A percentile compares a stretch with the other conserved stretches of the same genome.
Conservation (phyloP, 2,113 vertebrate genomes). For the Myrmecophaga tridactyla region DNA sequence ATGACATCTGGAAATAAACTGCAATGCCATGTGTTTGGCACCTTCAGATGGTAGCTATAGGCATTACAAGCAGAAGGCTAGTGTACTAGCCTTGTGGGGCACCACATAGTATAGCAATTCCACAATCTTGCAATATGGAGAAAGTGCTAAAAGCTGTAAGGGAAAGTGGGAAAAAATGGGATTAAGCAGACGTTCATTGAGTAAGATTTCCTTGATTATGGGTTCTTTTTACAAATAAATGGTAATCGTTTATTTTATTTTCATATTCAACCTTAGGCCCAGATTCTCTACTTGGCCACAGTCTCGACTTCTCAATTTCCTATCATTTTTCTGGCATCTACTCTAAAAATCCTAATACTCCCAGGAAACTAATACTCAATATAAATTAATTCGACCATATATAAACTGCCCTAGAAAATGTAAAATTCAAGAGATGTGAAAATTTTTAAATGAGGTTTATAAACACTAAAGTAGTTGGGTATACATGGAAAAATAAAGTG, state of each 20-base stretch:
- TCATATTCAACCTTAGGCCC: neutral
- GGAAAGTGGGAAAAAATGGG: neutral
- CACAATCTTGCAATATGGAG: neutral
- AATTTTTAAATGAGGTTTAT: neutral
- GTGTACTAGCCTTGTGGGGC: conserved; percentile 1
- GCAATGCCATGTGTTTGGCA: conserved; percentile 50
- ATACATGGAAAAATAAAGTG: neutral
- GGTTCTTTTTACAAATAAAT: conserved; percentile 25
- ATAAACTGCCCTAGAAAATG: conserved; percentile 8
- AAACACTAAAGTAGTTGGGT: neutral
- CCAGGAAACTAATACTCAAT: neutral
- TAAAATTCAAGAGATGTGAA: neutral
- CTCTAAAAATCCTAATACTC: neutral
- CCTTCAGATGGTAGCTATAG: conserved; percentile 41
- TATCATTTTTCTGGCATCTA: neutral
- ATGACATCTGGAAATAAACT: conserved; percentile 69
- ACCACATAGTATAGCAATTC: neutral
- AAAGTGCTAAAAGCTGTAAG: conserved; percentile 2
- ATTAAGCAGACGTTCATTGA: conserved; percentile 10
- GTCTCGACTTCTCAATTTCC: conserved; percentile 15
- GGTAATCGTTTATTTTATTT: neutral
- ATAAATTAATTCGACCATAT: neutral
- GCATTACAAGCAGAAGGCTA: conserved; percentile 2
- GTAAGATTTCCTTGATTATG: neutral
- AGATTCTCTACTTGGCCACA: neutral